Base-by-base conservation (phyloP, 2,888 invertebrate species). In the Rhamnusium bicolor region DNA sequence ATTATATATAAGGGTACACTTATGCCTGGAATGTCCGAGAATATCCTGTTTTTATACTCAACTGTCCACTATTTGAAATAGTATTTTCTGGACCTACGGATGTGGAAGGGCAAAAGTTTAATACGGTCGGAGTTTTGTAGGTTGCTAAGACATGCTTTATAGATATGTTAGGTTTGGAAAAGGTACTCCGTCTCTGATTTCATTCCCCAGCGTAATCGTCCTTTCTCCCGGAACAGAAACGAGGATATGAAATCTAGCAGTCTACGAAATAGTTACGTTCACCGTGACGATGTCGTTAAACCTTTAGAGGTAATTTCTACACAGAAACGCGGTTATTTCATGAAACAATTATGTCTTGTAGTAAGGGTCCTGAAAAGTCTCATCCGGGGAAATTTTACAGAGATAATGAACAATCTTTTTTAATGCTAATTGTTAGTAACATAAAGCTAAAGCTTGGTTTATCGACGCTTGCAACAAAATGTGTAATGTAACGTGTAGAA, bases 261-360 rank as follows among this genome's bases (percentile, higher is more conserved):
- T 51, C 51, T 18, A 51, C 51, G 51, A 51, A 51, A 51, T 51
- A 51, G 51, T 51, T 51, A 51, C 51, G 51, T 51, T 51, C 12
- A 51, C 51, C 51, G 51, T 51, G 51, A 51, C 51, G 51, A 51
- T 10, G 51, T 51, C 51, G 19, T 51, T 51, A 51, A 51, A 51
- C 51, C 51, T 51, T 51, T 51, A 18, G 51, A 51, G 51, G 51
- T 51, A 51, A 51, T 51, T 51, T 51, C 19, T 18, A 8, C 51
- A 18, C 8, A 51, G 51, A 18, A 51, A 16, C 19, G 51, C 8
- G 51, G 51, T 19, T 51, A 51, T 51, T 51, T 51, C 51, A 51
- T 51, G 51, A 51, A 51, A 51, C 19, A 51, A 51, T 51, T 51
- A 51, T 51, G 18, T 16, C 51, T 51, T 51, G 51, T 18, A 3